Base-by-base conservation (phyloP, 2,888 invertebrate genomes). In the Lithophane ornitopus region DNA sequence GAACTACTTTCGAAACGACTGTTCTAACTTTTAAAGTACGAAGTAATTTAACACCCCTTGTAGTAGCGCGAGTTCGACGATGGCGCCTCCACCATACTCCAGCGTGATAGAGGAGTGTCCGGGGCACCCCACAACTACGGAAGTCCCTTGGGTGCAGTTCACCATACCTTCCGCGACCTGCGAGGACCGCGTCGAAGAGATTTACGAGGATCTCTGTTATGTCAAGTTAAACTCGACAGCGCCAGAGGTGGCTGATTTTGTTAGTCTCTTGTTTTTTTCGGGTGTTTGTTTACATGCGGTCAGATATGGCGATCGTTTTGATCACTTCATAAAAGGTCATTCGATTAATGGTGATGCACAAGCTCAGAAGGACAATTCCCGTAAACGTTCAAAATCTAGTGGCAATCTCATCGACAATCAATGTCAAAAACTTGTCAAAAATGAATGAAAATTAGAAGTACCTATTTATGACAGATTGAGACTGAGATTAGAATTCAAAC, bases 131-230 rank as follows among this genome's bases (percentile, higher is more conserved):
- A 83, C 90, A 63, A 84, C 89, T 74, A 87, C 92, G 44, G 97
- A 97, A 85, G 97, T 97, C 65, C 97, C 97, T 78, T 97, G 97
- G 97, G 97, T 97, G 88, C 97, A 97, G 94, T 97, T 97, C 94
- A 97, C 97, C 82, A 97, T 97, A 88, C 97, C 97, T 82, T 97
- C 95, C 90, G 96, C 96, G 67, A 91, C 94, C 59, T 95, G 95
- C 90, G 97, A 97, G 92, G 97, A 97, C 90, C 95, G 97, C 87
- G 98, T 98, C 89, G 98, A 98, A 94, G 98, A 98, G 95, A 98
- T 98, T 91, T 98, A 98, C 94, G 98, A 98, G 95, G 98, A 98
- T 95, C 97, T 98, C 89, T 98, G 98, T 97, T 98, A 98, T 94
- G 98, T 98, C 92, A 98, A 98, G 92, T 98, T 98, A 95, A 97